Percentiles rank a stretch among this genome's conserved stretches.
Conservation (phyloP, 2,888 invertebrate species). For the Cataglyphis rosenhaueri region DNA sequence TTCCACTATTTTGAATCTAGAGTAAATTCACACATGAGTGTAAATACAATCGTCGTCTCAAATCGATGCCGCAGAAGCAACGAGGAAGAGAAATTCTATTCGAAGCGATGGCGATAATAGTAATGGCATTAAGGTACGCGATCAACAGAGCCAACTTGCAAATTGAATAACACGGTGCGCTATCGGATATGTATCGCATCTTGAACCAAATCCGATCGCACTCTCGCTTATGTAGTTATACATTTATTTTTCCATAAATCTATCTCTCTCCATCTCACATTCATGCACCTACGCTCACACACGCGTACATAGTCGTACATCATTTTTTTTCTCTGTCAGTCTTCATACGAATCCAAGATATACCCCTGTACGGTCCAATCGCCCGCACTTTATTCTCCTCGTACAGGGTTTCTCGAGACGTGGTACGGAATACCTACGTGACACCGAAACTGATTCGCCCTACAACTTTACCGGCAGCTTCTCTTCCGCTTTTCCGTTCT, state of each 20-base stretch:
- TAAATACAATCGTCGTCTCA: conserved; percentile 68
- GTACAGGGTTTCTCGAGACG: conserved; percentile 44
- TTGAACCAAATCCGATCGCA: conserved; percentile 66
- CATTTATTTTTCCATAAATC: background rate
- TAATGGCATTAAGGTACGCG: conserved; percentile 82
- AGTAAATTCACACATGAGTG: conserved; percentile 55
- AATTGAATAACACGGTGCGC: conserved; percentile 82
- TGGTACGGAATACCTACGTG: conserved; percentile 74
- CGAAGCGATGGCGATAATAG: conserved; percentile 63
- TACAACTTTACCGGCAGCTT: conserved; percentile 57
- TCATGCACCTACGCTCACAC: background rate
- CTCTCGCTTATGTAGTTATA: conserved; percentile 33
- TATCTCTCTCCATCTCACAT: conserved; percentile 17
- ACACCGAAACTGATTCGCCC: conserved; percentile 76
- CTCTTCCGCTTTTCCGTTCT: background rate
- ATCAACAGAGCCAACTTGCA: conserved; percentile 81
- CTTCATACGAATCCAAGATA: background rate
- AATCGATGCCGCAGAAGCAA: conserved; percentile 42
- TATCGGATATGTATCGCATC: conserved; percentile 78
- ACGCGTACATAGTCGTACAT: background rate
- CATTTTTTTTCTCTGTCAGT: conserved; percentile 3
- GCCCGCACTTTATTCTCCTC: conserved; percentile 53
- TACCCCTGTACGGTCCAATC: conserved; percentile 13
- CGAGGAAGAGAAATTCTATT: conserved; percentile 59
- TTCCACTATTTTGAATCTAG: conserved; percentile 34